Conservation (phyloP, 92 coral and sea anemone species). For the Phenganax stokvisi region DNA sequence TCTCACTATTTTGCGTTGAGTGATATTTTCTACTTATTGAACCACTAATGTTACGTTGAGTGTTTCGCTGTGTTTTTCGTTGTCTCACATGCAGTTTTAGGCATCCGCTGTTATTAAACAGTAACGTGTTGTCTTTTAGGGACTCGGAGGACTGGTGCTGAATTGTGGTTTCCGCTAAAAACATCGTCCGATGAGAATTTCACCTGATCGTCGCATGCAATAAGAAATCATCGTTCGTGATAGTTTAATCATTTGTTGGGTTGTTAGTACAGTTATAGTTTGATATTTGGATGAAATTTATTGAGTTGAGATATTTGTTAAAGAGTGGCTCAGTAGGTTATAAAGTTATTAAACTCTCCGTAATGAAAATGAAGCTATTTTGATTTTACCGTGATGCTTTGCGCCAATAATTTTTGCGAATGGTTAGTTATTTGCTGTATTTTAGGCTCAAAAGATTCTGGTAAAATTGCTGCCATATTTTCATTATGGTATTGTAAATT, state of each 20-base stretch:
- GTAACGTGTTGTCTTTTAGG: neutral
- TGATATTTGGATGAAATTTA: neutral
- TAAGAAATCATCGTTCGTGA: constrained; percentile 4
- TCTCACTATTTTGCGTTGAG: no score
- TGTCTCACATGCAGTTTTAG: neutral
- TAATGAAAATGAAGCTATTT: no score
- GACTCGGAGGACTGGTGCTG: constrained; percentile 38
- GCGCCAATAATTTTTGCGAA: no score
- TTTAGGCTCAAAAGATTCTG: no score
- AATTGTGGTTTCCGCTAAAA: neutral
- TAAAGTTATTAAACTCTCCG: no score
- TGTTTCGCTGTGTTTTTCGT: neutral
- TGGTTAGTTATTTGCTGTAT: no score
- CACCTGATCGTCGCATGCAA: constrained; percentile 16
- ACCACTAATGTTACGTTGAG: no score
- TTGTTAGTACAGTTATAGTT: neutral
- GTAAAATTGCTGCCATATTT: no score
- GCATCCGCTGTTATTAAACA: neutral
- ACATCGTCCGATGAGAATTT: neutral
- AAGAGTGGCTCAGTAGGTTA: neutral
- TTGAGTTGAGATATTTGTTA: neutral
- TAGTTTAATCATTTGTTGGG: neutral
- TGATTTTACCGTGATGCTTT: no score
- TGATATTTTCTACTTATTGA: no score
- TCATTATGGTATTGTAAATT: no score